Conservation (phyloP, 2,113 vertebrate genomes). For the Ascaphus truei region DNA sequence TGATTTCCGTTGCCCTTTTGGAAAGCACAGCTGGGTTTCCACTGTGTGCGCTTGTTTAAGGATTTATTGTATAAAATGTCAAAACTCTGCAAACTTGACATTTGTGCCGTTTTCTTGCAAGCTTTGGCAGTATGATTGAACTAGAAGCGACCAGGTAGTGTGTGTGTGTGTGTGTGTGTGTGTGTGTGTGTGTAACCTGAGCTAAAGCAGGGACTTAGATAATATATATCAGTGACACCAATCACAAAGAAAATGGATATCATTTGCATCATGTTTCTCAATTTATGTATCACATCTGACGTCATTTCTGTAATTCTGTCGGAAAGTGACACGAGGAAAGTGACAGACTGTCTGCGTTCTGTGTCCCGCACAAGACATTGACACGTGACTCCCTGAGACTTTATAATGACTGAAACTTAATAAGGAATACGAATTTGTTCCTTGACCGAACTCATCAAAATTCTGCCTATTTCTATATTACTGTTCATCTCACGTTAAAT, state of each 20-base stretch:
- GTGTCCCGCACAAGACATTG: background rate
- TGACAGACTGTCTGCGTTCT: background rate
- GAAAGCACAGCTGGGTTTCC: background rate
- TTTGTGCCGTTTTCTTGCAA: background rate
- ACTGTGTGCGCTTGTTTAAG: constrained; percentile 2
- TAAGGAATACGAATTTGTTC: too few relatives aligned
- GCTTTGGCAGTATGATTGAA: background rate
- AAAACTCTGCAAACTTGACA: constrained; percentile 8
- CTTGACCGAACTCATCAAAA: too few relatives aligned
- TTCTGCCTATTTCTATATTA: too few relatives aligned
- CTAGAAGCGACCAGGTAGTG: background rate
- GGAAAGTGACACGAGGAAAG: background rate
- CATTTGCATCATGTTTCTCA: background rate
- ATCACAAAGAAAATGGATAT: background rate
- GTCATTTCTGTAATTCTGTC: background rate
- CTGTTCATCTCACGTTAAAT: too few relatives aligned
- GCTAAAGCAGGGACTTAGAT: too few relatives aligned
- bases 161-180: too few relatives aligned
- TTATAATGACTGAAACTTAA: too few relatives aligned
- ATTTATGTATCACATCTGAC: background rate
- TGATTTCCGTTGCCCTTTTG: constrained; percentile 25
- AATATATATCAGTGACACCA: too few relatives aligned
- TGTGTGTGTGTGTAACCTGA: too few relatives aligned
- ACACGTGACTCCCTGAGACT: background rate
- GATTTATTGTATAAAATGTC: constrained; percentile 26